A percentile compares a stretch with the other conserved stretches of the same genome.
Evolutionary conservation across 1,140 invertebrate species (phyloP).

Genomic region (Mycetomoellerius zeteki): DNA sequence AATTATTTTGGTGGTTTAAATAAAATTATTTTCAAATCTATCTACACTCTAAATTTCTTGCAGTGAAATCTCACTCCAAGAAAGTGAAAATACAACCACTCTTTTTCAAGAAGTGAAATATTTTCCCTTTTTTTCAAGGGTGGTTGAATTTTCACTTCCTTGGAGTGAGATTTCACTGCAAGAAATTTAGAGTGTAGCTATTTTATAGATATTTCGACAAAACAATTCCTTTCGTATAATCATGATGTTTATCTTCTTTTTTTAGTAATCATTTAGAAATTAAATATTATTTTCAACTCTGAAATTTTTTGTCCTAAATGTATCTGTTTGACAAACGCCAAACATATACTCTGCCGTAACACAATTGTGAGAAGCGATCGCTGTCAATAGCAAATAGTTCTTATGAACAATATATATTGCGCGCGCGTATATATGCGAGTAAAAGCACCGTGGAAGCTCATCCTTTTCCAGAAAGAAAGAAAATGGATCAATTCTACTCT

Average conservation of each 20-base stretch:
- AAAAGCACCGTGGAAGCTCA: constrained; percentile 12
- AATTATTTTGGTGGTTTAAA: no score
- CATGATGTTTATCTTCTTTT: not conserved
- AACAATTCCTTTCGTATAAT: no score
- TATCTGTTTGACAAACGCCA: not conserved
- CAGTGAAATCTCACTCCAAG: no score
- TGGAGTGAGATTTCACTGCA: no score
- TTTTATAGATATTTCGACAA: no score
- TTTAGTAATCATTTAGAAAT: not conserved
- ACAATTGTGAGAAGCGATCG: constrained; percentile 7
- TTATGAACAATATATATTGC: not conserved
- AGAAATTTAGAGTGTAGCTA: no score
- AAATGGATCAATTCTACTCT: constrained; percentile 76
- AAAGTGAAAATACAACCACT: no score
- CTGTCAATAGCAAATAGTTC: constrained; percentile 34
- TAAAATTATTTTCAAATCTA: no score
- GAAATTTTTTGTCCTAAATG: not conserved
- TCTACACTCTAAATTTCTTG: no score
- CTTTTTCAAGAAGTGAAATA: no score
- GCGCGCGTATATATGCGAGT: not conserved
- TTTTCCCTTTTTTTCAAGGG: no score
- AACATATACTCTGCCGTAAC: not conserved
- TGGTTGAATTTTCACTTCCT: no score
- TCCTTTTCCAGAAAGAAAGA: constrained; percentile 53
- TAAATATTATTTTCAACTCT: not conserved